These are phyloP conservation scores for Lichenostomus cassidix DNA, from an alignment of 2,113 vertebrate species.

Conservation along the genomic window DNA sequence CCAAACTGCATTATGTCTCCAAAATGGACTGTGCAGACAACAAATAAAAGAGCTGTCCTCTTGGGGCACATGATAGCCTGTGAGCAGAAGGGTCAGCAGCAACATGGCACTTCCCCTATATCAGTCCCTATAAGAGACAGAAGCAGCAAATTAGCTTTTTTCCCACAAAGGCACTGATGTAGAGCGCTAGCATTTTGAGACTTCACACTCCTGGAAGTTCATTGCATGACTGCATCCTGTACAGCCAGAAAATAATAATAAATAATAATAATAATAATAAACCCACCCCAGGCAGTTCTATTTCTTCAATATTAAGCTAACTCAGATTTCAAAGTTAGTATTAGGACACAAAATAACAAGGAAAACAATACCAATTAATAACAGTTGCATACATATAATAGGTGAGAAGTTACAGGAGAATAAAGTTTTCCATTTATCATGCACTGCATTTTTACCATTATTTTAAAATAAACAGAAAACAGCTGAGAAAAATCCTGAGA, in stretches of 20 bases:
- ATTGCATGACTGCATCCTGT: background rate
- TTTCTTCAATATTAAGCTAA: background rate
- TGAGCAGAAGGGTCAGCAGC: background rate
- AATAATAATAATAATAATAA: background rate
- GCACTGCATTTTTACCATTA: background rate
- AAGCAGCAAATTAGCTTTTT: background rate
- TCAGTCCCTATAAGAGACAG: background rate
- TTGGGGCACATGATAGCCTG: background rate
- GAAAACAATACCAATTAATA: background rate
- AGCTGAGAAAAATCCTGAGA: background rate
- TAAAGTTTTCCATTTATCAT: background rate
- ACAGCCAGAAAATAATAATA: background rate
- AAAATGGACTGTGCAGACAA: background rate
- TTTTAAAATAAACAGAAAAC: background rate
- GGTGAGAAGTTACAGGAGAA: background rate
- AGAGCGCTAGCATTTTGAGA: background rate
- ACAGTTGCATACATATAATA: background rate
- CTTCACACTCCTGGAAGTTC: background rate
- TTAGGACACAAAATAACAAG: background rate
- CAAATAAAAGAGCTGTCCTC: background rate
- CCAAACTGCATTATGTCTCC: background rate
- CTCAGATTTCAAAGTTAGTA: background rate
- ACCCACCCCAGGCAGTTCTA: background rate
- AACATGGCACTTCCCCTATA: background rate
- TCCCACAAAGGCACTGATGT: background rate